Evolutionary conservation across 2,797 vertebrate genomes (phyloP).

Genomic region (Euphonia xanthogaster): DNA sequence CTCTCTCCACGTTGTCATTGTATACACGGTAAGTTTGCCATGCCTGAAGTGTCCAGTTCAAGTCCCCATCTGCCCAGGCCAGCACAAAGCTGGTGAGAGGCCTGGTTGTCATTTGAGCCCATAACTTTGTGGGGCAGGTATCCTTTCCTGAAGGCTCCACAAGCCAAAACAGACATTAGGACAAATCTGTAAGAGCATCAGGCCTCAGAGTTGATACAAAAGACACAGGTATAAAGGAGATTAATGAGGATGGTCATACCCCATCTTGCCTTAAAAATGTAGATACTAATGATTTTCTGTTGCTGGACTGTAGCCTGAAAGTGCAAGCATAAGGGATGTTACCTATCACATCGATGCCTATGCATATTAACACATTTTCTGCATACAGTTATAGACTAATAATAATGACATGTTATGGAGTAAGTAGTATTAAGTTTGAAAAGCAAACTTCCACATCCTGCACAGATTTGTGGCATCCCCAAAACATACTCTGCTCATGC

Average conservation of each 20-base stretch:
- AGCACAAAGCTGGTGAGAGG: background rate
- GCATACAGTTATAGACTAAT: background rate
- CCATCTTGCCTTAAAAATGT: background rate
- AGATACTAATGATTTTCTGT: background rate
- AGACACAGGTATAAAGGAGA: background rate
- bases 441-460: background rate
- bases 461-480: background rate
- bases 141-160: background rate
- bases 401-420: background rate
- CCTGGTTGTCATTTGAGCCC: background rate
- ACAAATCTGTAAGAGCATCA: background rate
- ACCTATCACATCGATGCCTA: background rate
- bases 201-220: background rate
- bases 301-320: background rate
- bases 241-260: background rate
- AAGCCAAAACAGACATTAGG: background rate
- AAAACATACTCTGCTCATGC: background rate
- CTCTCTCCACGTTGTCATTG: background rate
- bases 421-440: background rate
- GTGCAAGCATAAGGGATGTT: background rate
- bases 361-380: background rate
- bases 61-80: background rate
- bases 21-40: background rate
- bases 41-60: background rate
- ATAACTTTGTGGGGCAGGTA: fast-evolving